Evolutionary conservation across 2,797 vertebrate species (phyloP).

Genomic region (Rhincodon typus): DNA sequence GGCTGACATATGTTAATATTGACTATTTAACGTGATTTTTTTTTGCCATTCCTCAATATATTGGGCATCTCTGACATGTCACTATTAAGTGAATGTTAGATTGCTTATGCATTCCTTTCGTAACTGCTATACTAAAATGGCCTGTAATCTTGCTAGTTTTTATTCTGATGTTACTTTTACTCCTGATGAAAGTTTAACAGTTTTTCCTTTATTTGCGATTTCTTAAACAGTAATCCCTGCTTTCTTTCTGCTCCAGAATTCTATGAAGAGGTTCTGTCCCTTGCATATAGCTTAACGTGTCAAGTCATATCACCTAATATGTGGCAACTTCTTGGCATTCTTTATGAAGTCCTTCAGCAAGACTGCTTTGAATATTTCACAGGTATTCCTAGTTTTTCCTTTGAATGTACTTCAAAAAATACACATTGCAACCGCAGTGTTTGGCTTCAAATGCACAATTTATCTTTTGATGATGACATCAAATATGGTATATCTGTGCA

Average conservation of each 20-base stretch:
- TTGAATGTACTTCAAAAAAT: background rate
- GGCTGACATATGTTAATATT: background rate
- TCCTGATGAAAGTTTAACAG: background rate
- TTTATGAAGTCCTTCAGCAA: slow-evolving; percentile 89
- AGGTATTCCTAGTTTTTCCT: slow-evolving; percentile 56
- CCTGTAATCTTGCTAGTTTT: background rate
- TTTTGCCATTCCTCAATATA: background rate
- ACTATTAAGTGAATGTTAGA: background rate
- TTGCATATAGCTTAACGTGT: slow-evolving; percentile 90
- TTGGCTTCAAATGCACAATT: background rate
- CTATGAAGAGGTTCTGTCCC: slow-evolving; percentile 91
- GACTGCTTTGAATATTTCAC: slow-evolving; percentile 95
- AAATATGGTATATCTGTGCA: background rate
- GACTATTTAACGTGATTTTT: background rate
- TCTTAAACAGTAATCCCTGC: background rate
- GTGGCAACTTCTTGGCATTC: slow-evolving; percentile 90
- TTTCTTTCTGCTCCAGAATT: slow-evolving; percentile 66
- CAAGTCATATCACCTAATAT: slow-evolving; percentile 88
- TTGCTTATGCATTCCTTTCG: background rate
- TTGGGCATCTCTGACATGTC: background rate
- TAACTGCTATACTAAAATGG: background rate
- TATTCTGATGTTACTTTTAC: background rate
- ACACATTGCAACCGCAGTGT: background rate
- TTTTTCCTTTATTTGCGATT: background rate
- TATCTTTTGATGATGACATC: background rate